Conservation (phyloP, 2,113 vertebrate species). For the Oryzias melastigma region DNA sequence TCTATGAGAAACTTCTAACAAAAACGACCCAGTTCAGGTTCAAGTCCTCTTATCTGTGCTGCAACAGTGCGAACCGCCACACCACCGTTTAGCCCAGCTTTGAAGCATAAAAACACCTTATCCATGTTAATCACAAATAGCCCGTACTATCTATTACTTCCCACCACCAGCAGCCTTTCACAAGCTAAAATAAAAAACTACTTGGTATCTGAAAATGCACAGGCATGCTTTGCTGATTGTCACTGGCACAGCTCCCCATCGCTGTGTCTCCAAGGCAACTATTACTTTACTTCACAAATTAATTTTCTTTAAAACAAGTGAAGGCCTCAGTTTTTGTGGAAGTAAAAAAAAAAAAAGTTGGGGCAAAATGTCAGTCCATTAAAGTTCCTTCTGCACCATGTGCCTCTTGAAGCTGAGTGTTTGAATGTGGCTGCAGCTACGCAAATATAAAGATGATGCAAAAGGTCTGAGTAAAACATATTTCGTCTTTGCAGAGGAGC, state of each 20-base stretch:
- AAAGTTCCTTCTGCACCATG: constrained; percentile 9
- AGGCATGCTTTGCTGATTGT: constrained; percentile 26
- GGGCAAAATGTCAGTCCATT: constrained; percentile 36
- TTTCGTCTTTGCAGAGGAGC: background rate
- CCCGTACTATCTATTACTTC: constrained; percentile 22
- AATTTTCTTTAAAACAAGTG: constrained; percentile 54
- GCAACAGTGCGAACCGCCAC: no score
- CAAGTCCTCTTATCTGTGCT: no score
- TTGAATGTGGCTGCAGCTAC: background rate
- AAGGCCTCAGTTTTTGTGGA: constrained; percentile 33
- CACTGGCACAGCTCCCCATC: constrained; percentile 26
- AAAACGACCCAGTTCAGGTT: no score
- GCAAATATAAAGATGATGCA: constrained; percentile 12
- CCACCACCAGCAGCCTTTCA: background rate
- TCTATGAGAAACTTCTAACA: no score
- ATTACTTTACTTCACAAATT: constrained; percentile 54
- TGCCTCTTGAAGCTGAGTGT: background rate
- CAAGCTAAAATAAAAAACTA: constrained; percentile 18
- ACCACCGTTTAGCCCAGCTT: no score
- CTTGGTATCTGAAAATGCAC: constrained; percentile 32
- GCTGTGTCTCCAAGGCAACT: constrained; percentile 63
- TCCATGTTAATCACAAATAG: constrained; percentile 29
- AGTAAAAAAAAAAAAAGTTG: constrained; percentile 10
- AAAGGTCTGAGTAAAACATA: background rate
- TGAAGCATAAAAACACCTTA: constrained; percentile 28